Conservation (phyloP, 2,113 vertebrate genomes). For the Speoplatyrhinus poulsoni region DNA sequence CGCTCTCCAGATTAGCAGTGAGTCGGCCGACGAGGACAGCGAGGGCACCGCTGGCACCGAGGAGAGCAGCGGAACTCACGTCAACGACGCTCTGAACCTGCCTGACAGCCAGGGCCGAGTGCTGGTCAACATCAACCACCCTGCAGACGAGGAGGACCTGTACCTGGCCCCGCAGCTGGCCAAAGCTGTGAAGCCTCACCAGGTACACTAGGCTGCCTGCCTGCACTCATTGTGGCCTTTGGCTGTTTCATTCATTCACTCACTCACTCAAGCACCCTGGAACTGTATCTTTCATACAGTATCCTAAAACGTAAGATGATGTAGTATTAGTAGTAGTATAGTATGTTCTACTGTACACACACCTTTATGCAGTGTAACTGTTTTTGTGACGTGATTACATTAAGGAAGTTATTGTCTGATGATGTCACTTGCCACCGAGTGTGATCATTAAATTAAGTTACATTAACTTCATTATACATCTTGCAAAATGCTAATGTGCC, state of each 20-base stretch:
- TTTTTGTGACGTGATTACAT: no score
- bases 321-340: no score
- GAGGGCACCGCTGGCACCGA: slow-evolving; percentile 75
- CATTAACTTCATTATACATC: no score
- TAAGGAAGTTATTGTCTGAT: no score
- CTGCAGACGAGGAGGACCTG: slow-evolving; percentile 92
- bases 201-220: slow-evolving; percentile 74
- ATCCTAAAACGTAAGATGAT: no score
- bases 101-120: slow-evolving; percentile 89
- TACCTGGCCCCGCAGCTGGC: slow-evolving; percentile 93
- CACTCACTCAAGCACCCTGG: neutral
- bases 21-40: slow-evolving; percentile 87
- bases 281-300: neutral
- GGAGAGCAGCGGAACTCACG: slow-evolving; percentile 93
- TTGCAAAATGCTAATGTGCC: no score
- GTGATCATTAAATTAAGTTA: no score
- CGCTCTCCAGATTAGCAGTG: slow-evolving; percentile 89
- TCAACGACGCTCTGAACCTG: slow-evolving; percentile 91
- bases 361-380: no score
- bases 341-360: neutral
- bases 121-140: slow-evolving; percentile 97
- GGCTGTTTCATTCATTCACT: neutral
- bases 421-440: no score
- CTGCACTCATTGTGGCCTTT: neutral
- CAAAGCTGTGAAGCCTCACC: slow-evolving; percentile 95